These are phyloP conservation scores for Pachymerium ferrugineum DNA, from an alignment of 2,888 invertebrate species.

Conservation along the genomic window DNA sequence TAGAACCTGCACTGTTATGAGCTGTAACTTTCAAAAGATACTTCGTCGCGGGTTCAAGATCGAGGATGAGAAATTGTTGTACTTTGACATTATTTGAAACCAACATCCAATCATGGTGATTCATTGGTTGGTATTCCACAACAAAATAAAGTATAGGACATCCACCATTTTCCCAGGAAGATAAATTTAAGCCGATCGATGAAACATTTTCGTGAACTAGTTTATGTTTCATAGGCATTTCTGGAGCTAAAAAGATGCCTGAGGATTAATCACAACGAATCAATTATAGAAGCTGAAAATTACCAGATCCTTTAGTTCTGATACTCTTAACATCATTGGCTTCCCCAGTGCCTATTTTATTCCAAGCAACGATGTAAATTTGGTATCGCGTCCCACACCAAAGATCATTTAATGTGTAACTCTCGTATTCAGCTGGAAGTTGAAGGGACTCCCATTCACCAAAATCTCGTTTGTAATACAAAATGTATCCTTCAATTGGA, in stretches of 20 bases:
- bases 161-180: slow-evolving; percentile 90
- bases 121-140: slow-evolving; percentile 62
- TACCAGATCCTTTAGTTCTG: slow-evolving; percentile 87
- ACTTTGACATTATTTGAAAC: slow-evolving; percentile 37
- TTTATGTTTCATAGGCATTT: slow-evolving; percentile 34
- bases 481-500: slow-evolving; percentile 60
- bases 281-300: slow-evolving; percentile 49
- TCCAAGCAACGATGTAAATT: slow-evolving; percentile 86
- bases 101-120: slow-evolving; percentile 33
- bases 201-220: slow-evolving; percentile 45
- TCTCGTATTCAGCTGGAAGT: slow-evolving; percentile 40
- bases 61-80: slow-evolving; percentile 31
- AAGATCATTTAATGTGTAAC: slow-evolving; percentile 69
- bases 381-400: slow-evolving; percentile 91
- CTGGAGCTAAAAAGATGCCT: slow-evolving; percentile 32
- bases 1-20: slow-evolving; percentile 37
- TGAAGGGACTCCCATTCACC: slow-evolving; percentile 88
- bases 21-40: slow-evolving; percentile 35
- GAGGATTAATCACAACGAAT: no score
- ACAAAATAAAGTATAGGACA: slow-evolving; percentile 94
- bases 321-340: slow-evolving; percentile 83
- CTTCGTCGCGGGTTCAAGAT: slow-evolving; percentile 32
- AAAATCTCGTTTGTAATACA: slow-evolving; percentile 90
- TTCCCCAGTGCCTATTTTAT: slow-evolving; percentile 86
- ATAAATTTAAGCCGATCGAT: slow-evolving; percentile 63